A percentile compares a stretch with the other conserved stretches of the same genome.
phyloP scores from a whole-genome alignment of 2,888 invertebrate genomes.

The Nineta flava region DNA sequence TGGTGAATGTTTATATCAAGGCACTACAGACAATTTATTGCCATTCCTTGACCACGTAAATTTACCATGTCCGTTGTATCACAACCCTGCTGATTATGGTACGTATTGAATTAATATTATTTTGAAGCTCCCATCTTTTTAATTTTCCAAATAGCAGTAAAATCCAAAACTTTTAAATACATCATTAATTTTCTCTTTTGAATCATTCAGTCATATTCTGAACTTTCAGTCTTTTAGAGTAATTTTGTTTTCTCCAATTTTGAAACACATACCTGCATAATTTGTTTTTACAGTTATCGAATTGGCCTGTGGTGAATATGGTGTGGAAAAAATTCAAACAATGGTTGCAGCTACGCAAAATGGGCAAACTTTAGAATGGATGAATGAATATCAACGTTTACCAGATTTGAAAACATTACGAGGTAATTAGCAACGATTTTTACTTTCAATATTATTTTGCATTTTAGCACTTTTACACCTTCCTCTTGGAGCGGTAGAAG shows the following conservation, averaged over 20 bases:
- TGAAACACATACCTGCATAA: not conserved
- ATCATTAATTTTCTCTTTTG: too few species aligned
- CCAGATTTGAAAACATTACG: conserved; percentile 40
- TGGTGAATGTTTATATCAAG: conserved; percentile 75
- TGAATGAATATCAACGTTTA: conserved; percentile 39
- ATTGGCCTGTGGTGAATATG: conserved; percentile 82
- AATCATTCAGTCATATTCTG: too few species aligned
- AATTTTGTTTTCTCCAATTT: not conserved
- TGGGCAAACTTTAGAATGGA: conserved; percentile 52
- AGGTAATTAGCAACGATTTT: conserved; percentile 19
- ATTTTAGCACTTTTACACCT: too few species aligned
- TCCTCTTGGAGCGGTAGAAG: too few species aligned
- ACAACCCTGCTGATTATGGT: conserved; percentile 94
- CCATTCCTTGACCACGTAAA: conserved; percentile 62
- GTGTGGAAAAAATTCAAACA: conserved; percentile 54
- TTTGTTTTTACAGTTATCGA: conserved; percentile 59
- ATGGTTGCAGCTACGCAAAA: conserved; percentile 53
- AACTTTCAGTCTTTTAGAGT: not conserved
- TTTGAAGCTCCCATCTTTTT: too few species aligned
- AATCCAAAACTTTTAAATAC: too few species aligned
- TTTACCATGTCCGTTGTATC: conserved; percentile 75
- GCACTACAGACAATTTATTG: conserved; percentile 52
- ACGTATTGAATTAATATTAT: conserved; percentile 26
- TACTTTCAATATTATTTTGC: too few species aligned
- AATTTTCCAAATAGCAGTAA: too few species aligned